Conservation (phyloP, 1,140 invertebrate genomes). For the Saccostrea cuccullata region DNA sequence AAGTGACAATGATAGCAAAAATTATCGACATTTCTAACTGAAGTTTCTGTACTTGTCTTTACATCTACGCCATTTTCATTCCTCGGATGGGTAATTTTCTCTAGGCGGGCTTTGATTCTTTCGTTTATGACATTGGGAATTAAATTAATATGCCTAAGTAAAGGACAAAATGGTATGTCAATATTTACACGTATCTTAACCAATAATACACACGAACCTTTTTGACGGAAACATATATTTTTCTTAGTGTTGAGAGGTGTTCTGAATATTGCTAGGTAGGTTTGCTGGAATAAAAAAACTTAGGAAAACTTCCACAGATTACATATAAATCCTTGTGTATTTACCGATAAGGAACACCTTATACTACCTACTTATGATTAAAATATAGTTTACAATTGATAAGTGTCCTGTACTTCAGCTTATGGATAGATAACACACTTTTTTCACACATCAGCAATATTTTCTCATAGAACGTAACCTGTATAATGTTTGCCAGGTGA, state of each 20-base stretch:
- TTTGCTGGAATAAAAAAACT: neutral
- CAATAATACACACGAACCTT: neutral
- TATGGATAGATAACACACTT: no score
- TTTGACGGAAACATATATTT: neutral
- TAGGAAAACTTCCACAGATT: neutral
- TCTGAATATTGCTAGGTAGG: neutral
- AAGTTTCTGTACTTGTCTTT: neutral
- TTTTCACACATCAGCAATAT: no score
- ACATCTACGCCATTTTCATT: constrained; percentile 31
- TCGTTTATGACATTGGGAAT: constrained; percentile 36
- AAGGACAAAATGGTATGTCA: constrained; percentile 19
- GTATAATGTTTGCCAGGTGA: no score
- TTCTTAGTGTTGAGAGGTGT: neutral
- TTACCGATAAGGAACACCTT: neutral
- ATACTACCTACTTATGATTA: no score
- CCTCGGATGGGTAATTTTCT: constrained; percentile 1
- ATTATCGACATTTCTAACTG: neutral
- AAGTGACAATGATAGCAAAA: neutral
- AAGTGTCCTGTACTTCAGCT: no score
- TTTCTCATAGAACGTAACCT: no score
- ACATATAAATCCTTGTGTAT: neutral
- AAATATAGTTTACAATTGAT: no score
- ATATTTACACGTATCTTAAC: constrained; percentile 10
- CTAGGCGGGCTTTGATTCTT: neutral
- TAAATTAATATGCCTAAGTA: constrained; percentile 5